Conservation (phyloP, 2,797 vertebrate genomes). For the Acrossocheilus fasciatus region DNA sequence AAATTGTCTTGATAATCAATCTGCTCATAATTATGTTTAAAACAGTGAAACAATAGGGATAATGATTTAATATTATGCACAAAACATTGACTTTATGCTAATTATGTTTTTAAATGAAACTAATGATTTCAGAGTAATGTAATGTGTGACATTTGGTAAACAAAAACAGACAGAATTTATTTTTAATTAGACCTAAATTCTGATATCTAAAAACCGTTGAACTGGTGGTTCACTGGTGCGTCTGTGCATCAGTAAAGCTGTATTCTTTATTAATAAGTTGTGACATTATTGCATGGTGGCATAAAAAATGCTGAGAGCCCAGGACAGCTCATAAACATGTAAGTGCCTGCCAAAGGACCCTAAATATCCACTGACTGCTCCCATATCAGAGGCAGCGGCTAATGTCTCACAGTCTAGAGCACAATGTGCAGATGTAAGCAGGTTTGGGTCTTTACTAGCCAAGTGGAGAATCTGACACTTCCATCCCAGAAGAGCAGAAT, state of each 20-base stretch:
- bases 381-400: slow-evolving; percentile 2
- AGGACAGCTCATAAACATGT: slow-evolving; percentile 28
- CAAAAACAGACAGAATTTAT: slow-evolving; percentile 16
- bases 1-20: slow-evolving; percentile 20
- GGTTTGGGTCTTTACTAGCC: slow-evolving; percentile 50
- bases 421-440: slow-evolving; percentile 51
- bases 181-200: neutral
- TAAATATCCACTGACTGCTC: slow-evolving; percentile 30
- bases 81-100: slow-evolving; percentile 9
- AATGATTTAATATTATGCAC: neutral
- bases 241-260: neutral
- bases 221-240: neutral
- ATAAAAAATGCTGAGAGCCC: slow-evolving; percentile 28
- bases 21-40: slow-evolving; percentile 12
- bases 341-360: slow-evolving; percentile 22
- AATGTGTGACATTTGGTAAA: neutral
- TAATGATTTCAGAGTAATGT: neutral
- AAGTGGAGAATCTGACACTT: slow-evolving; percentile 42
- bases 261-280: slow-evolving; percentile 27
- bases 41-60: slow-evolving; percentile 11
- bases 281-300: slow-evolving; percentile 4
- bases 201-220: neutral
- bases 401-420: slow-evolving; percentile 24
- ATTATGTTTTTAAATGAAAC: slow-evolving; percentile 25
- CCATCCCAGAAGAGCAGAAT: slow-evolving; percentile 48